These are phyloP conservation scores for Zosterops lateralis DNA, from an alignment of 2,113 vertebrate species.

Conservation along the genomic window DNA sequence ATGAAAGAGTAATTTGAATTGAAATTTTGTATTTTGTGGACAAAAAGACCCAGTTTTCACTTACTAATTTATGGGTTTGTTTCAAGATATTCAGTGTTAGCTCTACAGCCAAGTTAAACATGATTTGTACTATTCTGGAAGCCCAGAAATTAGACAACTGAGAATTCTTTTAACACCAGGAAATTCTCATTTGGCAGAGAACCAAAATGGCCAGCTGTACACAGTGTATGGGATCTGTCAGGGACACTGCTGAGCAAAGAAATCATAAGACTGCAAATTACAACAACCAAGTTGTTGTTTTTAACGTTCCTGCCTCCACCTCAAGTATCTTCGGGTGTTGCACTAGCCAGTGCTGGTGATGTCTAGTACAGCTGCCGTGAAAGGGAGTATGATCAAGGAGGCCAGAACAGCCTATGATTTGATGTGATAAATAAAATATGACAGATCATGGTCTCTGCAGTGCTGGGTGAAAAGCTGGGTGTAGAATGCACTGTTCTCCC, in stretches of 20 bases:
- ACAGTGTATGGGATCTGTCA: slow-evolving; percentile 51
- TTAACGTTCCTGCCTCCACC: not conserved
- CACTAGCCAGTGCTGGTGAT: not conserved
- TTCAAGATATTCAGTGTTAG: slow-evolving; percentile 14
- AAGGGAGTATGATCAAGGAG: not conserved
- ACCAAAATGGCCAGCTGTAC: slow-evolving; percentile 49
- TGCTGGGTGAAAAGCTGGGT: not conserved
- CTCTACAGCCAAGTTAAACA: slow-evolving; percentile 35
- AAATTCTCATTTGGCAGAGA: slow-evolving; percentile 55
- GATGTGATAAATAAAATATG: not conserved
- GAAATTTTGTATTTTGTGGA: not conserved
- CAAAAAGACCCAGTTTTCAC: not conserved
- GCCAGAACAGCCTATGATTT: not conserved
- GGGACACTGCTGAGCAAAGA: not conserved
- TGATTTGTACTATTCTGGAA: slow-evolving; percentile 45
- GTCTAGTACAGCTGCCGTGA: not conserved
- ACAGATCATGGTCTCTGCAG: not conserved
- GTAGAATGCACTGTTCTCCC: not conserved
- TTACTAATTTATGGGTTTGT: slow-evolving; percentile 17
- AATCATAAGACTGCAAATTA: slow-evolving; percentile 33
- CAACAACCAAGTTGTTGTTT: not conserved
- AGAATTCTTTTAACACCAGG: slow-evolving; percentile 53
- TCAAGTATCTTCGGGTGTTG: not conserved
- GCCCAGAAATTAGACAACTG: slow-evolving; percentile 41
- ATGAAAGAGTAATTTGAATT: not conserved